Evolutionary conservation across 2,113 vertebrate species (phyloP), one percentile per base, ranked within the genome.

Genomic region (Thunnus thynnus): DNA sequence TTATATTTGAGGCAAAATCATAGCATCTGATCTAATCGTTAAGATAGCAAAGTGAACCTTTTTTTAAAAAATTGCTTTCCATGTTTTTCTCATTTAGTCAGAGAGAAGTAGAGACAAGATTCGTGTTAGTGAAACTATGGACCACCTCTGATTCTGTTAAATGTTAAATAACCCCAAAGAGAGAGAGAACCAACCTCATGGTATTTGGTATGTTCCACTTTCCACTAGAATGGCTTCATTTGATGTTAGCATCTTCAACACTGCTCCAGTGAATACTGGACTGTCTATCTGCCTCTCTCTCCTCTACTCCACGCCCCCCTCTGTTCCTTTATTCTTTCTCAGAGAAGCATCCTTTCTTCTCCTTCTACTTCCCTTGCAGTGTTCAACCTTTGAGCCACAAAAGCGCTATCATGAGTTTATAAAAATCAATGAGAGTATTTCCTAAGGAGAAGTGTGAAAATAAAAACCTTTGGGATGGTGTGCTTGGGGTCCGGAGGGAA

Each of bases 391-490:
- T 63, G n/a, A 81, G 76, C 48, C 76, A 67, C 80, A 80, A 71
- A 82, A 84, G 56, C 4, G 13, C 52, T n/a, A 63, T 82, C 56
- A 74, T 32, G 25, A 76, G 32, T 87, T 90, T 76, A 68, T 48
- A 32, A 69, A 69, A 61, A 91, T 93, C 88, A 87, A 88, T 91
- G 72, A 30, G 32, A 61, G 66, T 79, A 60, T 88, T 82, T 90
- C 76, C 72, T 56, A 52, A 74, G 75, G 82, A 85, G 71, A 78
- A 10, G 62, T 60, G 57, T 73, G 78, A 68, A 91, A 82, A 90
- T 81, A 74, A 79, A 92, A 89, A 87, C 88, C 84, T 93, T 90
- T 87, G 77, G 36, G 51, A 16, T 78, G 82, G 70, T 85, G 82
- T 58, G 75, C 65, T 83, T 75, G 76, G 62, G 60, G 81, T 90